phyloP scores from a whole-genome alignment of 30 jellyfish, hydroid and myxozoan species.

The Pelagia noctiluca region DNA sequence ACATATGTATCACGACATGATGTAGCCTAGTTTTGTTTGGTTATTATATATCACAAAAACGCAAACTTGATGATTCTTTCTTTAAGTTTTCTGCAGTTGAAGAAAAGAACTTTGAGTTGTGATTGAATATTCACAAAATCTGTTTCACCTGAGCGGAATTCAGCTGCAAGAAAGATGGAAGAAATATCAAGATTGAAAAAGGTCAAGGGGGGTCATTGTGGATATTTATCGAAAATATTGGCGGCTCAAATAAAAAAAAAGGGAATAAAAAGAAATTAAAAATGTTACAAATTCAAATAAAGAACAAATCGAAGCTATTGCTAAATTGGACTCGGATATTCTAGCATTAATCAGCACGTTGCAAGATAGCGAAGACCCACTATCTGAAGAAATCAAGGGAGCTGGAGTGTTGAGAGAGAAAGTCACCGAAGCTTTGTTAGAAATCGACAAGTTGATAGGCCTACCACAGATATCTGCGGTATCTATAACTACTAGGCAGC shows the following conservation, averaged over 20 bases:
- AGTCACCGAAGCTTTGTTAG: neutral
- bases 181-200: neutral
- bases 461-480: no score
- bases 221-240: neutral
- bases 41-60: no score
- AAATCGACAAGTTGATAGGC: neutral
- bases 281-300: neutral
- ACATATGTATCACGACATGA: constrained; percentile 19
- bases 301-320: neutral
- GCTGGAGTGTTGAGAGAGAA: neutral
- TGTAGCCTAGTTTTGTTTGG: no score
- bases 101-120: no score
- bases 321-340: neutral
- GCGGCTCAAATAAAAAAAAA: no score
- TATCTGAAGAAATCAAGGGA: neutral
- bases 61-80: no score
- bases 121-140: no score
- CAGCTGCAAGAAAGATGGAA: neutral
- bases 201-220: neutral
- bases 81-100: no score
- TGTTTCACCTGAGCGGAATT: no score
- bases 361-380: neutral
- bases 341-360: neutral
- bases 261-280: neutral
- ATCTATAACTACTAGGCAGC: no score